Base-by-base conservation (phyloP, 2,113 vertebrate species). In the Microtus ochrogaster region DNA sequence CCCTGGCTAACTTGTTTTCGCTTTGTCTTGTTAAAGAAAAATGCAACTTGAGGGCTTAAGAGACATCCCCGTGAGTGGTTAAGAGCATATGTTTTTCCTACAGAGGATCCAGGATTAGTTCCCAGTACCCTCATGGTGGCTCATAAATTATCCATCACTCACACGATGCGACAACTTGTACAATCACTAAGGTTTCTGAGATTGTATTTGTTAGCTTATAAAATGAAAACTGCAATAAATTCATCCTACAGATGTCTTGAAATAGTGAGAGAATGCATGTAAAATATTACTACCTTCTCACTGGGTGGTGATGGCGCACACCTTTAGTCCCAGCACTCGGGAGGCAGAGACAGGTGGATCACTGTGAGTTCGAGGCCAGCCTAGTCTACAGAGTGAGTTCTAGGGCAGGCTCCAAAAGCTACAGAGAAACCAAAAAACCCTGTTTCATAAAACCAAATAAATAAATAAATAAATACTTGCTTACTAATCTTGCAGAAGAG, bases 11-110 rank as follows among this genome's bases (percentile, higher is more conserved):
- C 24, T 70, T 84, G 26, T 39, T 91, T 81, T 96, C 78, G 74
- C 24, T 89, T 89, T 87, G 30, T 85, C 89, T 92, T 82, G 47
- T 85, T 91, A 78, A 68, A 36, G 30, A 95, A 91, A 81, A 92
- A 33, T 65, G 39, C 3, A 66, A 84, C 26, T 30, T 30, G 63
- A 47, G 58, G 26, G 7, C 39, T 65, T 4, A 58, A 84, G 82
- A 65, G 39, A 65, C 26, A 65, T 26, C 26, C 17, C 58, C 19
- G n/a, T 41, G 58, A 28, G n/a, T 44, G n/a, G n/a, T 65, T 65
- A 65, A 84, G 8, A 41, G 39, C 26, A 44, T 19, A 5, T 30
- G 26, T 19, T 41, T 7, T 39, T 83, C 39, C 41, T 41, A 39
- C 81, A 30, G 24, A 83, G 61, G n/a, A 63, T 26, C 39, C n/a